These are phyloP conservation scores for Yponomeuta cagnagella DNA, from an alignment of 2,888 invertebrate genomes.

Conservation along the genomic window DNA sequence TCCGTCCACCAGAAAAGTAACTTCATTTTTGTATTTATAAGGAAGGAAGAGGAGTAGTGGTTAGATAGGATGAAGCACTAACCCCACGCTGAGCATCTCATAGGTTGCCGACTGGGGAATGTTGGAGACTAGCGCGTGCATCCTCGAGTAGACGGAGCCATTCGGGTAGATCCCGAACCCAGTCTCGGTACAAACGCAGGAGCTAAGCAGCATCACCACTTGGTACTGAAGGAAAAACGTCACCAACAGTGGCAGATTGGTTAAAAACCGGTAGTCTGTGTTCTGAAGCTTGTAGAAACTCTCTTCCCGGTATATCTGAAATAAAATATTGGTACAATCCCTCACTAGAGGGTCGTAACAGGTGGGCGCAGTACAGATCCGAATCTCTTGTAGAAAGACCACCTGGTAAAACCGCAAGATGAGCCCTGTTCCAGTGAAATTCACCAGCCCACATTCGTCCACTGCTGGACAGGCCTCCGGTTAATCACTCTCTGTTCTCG, in stretches of 20 bases:
- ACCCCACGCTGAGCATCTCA: constrained; percentile 35
- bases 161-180: constrained; percentile 90
- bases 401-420: no score
- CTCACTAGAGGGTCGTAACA: not conserved
- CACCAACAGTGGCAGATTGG: constrained; percentile 85
- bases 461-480: no score
- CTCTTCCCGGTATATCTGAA: constrained; percentile 80
- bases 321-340: not conserved
- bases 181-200: constrained; percentile 87
- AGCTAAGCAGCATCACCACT: constrained; percentile 84
- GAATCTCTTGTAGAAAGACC: no score
- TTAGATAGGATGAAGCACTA: not conserved
- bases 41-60: not conserved
- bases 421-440: no score
- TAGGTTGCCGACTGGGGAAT: constrained; percentile 82
- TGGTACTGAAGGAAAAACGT: constrained; percentile 86
- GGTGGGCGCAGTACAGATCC: no score
- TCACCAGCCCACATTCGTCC: no score
- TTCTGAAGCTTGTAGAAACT: constrained; percentile 78
- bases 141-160: constrained; percentile 27
- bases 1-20: no score
- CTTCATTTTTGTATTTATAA: not conserved
- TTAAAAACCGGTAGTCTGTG: constrained; percentile 82
- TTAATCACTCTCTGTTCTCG: no score
- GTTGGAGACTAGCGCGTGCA: constrained; percentile 79